Conservation (phyloP, 2,113 vertebrate species). For the Lepisosteus oculatus region DNA sequence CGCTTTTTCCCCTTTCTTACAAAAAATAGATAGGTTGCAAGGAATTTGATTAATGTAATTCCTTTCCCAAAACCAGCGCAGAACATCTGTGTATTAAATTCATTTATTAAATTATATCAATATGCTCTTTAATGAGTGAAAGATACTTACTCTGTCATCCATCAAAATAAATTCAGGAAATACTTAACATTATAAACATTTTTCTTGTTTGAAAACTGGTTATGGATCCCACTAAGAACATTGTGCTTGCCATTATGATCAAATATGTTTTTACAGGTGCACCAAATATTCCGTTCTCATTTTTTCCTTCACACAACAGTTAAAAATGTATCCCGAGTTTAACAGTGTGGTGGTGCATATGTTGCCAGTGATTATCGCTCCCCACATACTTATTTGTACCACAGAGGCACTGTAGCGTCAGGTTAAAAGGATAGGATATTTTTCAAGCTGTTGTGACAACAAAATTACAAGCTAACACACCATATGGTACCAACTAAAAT, state of each 20-base stretch:
- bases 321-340: constrained; percentile 62
- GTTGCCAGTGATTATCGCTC: constrained; percentile 11
- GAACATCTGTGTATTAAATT: constrained; percentile 83
- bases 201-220: constrained; percentile 77
- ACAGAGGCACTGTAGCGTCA: constrained; percentile 15
- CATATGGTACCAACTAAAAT: constrained; percentile 27
- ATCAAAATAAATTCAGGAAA: constrained; percentile 88
- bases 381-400: constrained; percentile 11
- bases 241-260: constrained; percentile 77
- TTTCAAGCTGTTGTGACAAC: constrained; percentile 31
- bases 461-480: constrained; percentile 18
- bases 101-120: constrained; percentile 86
- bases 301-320: constrained; percentile 62
- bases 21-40: constrained; percentile 71
- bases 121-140: constrained; percentile 83
- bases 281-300: constrained; percentile 78
- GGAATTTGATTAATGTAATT: constrained; percentile 79
- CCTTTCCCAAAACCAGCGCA: constrained; percentile 65
- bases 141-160: constrained; percentile 82
- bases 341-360: constrained; percentile 11
- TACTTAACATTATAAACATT: constrained; percentile 84
- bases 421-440: constrained; percentile 18
- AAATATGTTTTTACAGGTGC: constrained; percentile 89
- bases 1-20: constrained; percentile 45
- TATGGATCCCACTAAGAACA: constrained; percentile 76